Evolutionary conservation across 1,140 invertebrate genomes (phyloP), one percentile per base, ranked within the genome.

Genomic region (Pachypsylla venusta): DNA sequence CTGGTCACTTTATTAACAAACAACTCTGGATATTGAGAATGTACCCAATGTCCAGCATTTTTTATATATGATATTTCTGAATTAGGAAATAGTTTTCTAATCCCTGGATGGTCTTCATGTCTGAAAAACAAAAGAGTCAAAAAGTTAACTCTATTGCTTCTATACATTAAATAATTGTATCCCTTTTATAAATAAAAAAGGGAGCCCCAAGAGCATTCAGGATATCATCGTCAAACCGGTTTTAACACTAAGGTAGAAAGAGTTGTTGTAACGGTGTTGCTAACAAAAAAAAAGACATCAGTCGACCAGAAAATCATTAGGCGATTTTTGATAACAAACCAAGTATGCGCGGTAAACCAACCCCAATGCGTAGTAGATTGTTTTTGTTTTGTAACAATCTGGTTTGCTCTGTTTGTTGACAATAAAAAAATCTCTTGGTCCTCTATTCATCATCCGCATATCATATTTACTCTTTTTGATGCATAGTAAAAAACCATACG

Each of bases 41-140:
- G 93, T 7, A 94, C 81, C 87, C 91, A 92, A 70, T 97, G 93
- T 4, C 89, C 88, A 19, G 92, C 87, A 60, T 80, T 81, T 27
- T 80, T 74, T 48, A 97, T 77, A 66, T 82, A 85, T 57, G 77
- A 69, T 58, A 96, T 77, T 61, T 81, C 71, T 0, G 85, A 81
- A 5, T 77, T 73, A 0, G 91, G 88, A 70, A 96, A 97, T 14
- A 87, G 70, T 61, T 79, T 74, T 65, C 76, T 73, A 55, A 93
- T 89, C 48, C 74, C 66, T 1, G 76, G 71, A 62, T 85, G 76
- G 71, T 91, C 83, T 63, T 79, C 74, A 60, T 73, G 71, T 60
- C 42, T 30, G 27, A 16, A 16, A 48, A 22, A 57, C 57, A 75
- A 76, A 64, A 63, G 53, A 65, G 68, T 67, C 59, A 64, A 61